Base-by-base conservation (phyloP, 2,888 invertebrate species). In the Aspidiotus rigidus region DNA sequence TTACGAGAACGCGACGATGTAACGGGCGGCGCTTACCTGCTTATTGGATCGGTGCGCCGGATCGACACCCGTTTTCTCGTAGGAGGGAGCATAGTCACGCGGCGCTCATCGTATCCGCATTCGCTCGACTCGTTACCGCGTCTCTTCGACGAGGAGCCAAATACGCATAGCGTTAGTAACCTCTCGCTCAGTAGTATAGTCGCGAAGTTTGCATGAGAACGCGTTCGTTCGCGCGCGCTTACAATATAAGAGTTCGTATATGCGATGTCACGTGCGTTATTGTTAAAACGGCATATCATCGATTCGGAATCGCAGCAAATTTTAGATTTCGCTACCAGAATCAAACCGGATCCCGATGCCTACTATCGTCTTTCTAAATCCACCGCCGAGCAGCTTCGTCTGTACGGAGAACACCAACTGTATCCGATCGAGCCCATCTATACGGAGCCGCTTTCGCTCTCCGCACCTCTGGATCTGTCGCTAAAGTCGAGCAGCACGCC, bases 401-500 rank as follows among this genome's bases (percentile, higher is more conserved):
- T 69, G 9, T 69, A 61, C 15, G 60, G 53, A 7, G 53, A 61
- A 16, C 60, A 60, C 11, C 28, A 17, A 9, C 60, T 11, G 1
- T n/a, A 17, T n/a, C 16, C 62, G 28, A 11, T 62, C 7, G 53
- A 54, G 15, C 41, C 61, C 16, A 54, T 62, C 39, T 69, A 69
- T 40, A 59, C 39, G 42, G 67, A 67, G 39, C 60, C 67, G 6
- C 16, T 62, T 8, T 15, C 62, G 16, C 57, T 66, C 13, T 57
- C 59, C 17, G 59, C 72, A 16, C 90, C 90, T 8, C 79, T 91
- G 74, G 90, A 91, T 77, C 79, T 91, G 71, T 89, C 89, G 28
- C 78, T 90, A 39, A 90, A 90, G 76, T 74, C 79, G 7, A 71
- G 76, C 10, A 28, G 28, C 5, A 81, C 83, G 10, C 87, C 88